phyloP scores from a whole-genome alignment of 2,797 vertebrate genomes.

The Molossus molossus region DNA sequence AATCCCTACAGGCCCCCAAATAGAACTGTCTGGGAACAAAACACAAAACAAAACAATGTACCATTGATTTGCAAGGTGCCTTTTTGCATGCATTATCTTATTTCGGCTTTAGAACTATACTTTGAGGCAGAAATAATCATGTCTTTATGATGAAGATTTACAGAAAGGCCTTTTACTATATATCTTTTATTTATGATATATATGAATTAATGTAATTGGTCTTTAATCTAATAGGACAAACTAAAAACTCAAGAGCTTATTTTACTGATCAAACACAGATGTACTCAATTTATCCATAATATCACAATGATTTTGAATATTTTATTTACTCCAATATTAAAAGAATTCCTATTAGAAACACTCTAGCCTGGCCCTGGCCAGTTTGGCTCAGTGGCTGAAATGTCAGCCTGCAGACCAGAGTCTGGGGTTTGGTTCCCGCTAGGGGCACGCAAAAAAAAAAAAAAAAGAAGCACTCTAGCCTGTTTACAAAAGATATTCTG shows the following conservation, averaged over 20 bases:
- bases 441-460: no score
- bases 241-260: constrained; percentile 49
- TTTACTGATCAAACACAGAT: constrained; percentile 51
- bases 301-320: not conserved
- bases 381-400: no score
- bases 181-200: constrained; percentile 23
- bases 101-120: not conserved
- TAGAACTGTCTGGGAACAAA: not conserved
- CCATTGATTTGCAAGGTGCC: not conserved
- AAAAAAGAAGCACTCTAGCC: not conserved
- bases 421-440: no score
- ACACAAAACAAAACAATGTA: not conserved
- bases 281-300: constrained; percentile 41
- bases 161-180: constrained; percentile 9
- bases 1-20: not conserved
- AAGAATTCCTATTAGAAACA: constrained; percentile 33
- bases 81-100: not conserved
- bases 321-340: constrained; percentile 61
- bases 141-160: constrained; percentile 7
- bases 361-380: not conserved
- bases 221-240: constrained; percentile 54
- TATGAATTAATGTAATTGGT: not conserved
- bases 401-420: no score
- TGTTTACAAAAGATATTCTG: not conserved
- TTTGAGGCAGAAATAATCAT: constrained; percentile 34